phyloP scores from a whole-genome alignment of 2,888 invertebrate species.

The Lepidonotus clava region DNA sequence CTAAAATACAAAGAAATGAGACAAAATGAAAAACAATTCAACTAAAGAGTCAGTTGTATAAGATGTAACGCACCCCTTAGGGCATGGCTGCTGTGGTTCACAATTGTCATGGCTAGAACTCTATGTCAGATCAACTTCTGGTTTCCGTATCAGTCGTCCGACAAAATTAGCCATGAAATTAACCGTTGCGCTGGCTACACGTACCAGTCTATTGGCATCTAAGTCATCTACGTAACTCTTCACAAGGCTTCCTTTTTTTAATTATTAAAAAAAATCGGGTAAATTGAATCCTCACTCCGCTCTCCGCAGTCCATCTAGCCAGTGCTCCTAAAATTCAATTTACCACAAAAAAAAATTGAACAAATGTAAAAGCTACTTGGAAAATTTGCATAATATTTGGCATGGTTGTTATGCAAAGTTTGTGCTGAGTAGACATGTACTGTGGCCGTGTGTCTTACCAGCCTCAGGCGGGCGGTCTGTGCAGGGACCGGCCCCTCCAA shows the following conservation, averaged over 20 bases:
- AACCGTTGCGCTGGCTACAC: conserved; percentile 12
- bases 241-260: not conserved
- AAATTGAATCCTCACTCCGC: conserved; percentile 11
- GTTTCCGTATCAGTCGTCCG: not conserved
- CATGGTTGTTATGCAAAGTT: conserved; percentile 34
- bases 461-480: not conserved
- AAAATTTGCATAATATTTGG: conserved; percentile 50
- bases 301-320: not conserved
- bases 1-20: conserved; percentile 34
- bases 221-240: not conserved
- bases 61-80: not conserved
- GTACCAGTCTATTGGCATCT: conserved; percentile 36
- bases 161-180: conserved; percentile 51
- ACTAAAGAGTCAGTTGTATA: conserved; percentile 9
- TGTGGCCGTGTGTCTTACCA: conserved; percentile 2
- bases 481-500: not conserved
- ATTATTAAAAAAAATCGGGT: not conserved
- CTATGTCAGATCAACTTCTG: not conserved
- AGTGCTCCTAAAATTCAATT: conserved; percentile 48
- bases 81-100: conserved; percentile 11
- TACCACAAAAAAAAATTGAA: conserved; percentile 32
- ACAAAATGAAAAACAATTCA: conserved; percentile 15
- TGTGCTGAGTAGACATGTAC: conserved; percentile 24
- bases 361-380: conserved; percentile 44
- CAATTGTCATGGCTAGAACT: conserved; percentile 19